Evolutionary conservation across 2,888 invertebrate species (phyloP).

Genomic region (Drosophila mercatorum): DNA sequence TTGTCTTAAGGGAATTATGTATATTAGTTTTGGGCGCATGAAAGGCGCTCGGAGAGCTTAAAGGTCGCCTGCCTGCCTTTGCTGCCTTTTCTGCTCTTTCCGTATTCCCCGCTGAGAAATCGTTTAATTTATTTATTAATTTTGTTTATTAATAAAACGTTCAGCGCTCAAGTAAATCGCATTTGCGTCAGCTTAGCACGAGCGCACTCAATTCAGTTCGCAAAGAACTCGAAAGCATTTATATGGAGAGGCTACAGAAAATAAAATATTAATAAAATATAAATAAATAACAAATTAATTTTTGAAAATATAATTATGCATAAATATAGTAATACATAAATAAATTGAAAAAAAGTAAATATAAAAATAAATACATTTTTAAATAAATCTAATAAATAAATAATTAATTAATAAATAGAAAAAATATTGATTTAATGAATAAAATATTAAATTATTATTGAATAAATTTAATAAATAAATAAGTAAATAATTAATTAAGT

Average conservation of each 20-base stretch:
- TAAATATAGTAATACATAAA: not conserved
- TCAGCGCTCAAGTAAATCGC: slow-evolving; percentile 20
- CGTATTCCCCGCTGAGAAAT: slow-evolving; percentile 23
- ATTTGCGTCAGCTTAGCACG: slow-evolving; percentile 2
- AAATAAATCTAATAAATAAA: not conserved
- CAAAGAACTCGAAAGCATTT: not conserved
- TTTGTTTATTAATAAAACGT: slow-evolving; percentile 64
- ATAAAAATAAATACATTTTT: not conserved
- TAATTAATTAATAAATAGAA: not conserved
- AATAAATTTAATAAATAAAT: not conserved
- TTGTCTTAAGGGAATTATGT: slow-evolving; percentile 75
- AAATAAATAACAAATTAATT: not conserved
- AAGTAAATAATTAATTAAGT: not conserved
- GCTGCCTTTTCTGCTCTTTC: not conserved
- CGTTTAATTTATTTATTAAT: slow-evolving; percentile 74
- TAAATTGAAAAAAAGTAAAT: not conserved
- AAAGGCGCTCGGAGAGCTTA: slow-evolving; percentile 29
- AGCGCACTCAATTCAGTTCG: not conserved
- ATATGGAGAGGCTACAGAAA: not conserved
- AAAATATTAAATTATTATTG: accelerated
- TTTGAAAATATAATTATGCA: no score
- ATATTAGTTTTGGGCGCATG: slow-evolving; percentile 58
- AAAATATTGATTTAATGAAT: not conserved
- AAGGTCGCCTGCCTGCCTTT: not conserved
- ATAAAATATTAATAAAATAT: not conserved